Evolutionary conservation across 1,140 invertebrate genomes (phyloP), one percentile per base, ranked within the genome.

Genomic region (Melanaphis sacchari): DNA sequence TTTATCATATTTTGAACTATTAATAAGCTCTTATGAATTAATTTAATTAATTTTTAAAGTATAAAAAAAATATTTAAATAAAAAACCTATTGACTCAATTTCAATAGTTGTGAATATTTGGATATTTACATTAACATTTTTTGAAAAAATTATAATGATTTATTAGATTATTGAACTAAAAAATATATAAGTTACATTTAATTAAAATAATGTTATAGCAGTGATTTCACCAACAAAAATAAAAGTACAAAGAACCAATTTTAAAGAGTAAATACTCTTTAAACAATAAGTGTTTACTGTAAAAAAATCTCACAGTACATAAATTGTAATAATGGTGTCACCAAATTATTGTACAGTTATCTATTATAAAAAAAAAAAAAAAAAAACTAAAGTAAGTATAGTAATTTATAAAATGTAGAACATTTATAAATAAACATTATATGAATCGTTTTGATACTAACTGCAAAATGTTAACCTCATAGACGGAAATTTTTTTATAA

Each of bases 351-450:
- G n/a, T 76, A 76, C 59, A 76, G 59, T 76, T 76, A n/a, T 15
- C 15, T 76, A n/a, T 76, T 76, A n/a, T n/a, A 76, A 18, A 76
- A n/a, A 76, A 5, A n/a, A 76, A 18, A 76, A n/a, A 76, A 5
- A 76, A 18, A 76, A n/a, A 76, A 5, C 18, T 18, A 76, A 15
- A n/a, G 59, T 15, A 26, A 15, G 15, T 4, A 15, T 18, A 18
- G 59, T 76, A 76, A n/a, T 76, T n/a, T n/a, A n/a, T 76, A 76
- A 76, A 76, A 76, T 76, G n/a, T 76, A 76, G 59, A 76, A n/a
- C 59, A n/a, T 66, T 66, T 15, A 18, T 66, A 18, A 66, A 66
- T 66, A 18, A 15, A 66, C n/a, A 66, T 66, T 31, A 66, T 31
- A 66, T 18, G 15, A 66, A n/a, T n/a, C 59, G n/a, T 76, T 76